Percentiles rank a stretch among this genome's conserved stretches.
Conservation (phyloP, 2,797 vertebrate genomes). For the Halcyon chelicuti region DNA sequence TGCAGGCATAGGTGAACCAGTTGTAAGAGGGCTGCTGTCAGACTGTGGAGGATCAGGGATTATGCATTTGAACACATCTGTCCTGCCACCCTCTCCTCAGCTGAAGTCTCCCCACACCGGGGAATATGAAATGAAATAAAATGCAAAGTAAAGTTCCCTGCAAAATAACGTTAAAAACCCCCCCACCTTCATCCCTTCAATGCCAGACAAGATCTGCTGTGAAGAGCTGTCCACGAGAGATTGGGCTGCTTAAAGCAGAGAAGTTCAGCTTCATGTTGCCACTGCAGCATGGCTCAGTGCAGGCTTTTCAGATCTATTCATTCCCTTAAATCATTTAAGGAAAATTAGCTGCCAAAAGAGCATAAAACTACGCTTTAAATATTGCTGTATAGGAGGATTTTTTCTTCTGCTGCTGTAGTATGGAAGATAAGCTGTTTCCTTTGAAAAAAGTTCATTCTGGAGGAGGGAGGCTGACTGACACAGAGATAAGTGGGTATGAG, state of each 20-base stretch:
- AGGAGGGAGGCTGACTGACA: background rate
- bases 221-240: background rate
- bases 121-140: background rate
- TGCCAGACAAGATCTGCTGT: background rate
- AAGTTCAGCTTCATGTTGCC: background rate
- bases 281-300: slow-evolving; percentile 61
- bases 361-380: slow-evolving; percentile 70
- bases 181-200: background rate
- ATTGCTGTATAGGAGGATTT: slow-evolving; percentile 59
- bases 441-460: slow-evolving; percentile 45
- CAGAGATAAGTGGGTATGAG: slow-evolving; percentile 29
- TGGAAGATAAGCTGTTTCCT: slow-evolving; percentile 71
- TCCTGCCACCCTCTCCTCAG: background rate
- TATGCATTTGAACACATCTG: background rate
- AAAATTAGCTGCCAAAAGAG: slow-evolving; percentile 81
- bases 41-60: background rate
- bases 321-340: slow-evolving; percentile 80
- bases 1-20: background rate
- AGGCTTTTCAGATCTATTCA: slow-evolving; percentile 65
- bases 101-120: background rate
- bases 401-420: slow-evolving; percentile 52
- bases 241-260: background rate
- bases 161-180: background rate
- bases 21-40: background rate
- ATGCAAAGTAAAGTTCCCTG: background rate